Evolutionary conservation across 2,888 invertebrate species (phyloP), one percentile per base, ranked within the genome.

Genomic region (Drosophila ezoana): DNA sequence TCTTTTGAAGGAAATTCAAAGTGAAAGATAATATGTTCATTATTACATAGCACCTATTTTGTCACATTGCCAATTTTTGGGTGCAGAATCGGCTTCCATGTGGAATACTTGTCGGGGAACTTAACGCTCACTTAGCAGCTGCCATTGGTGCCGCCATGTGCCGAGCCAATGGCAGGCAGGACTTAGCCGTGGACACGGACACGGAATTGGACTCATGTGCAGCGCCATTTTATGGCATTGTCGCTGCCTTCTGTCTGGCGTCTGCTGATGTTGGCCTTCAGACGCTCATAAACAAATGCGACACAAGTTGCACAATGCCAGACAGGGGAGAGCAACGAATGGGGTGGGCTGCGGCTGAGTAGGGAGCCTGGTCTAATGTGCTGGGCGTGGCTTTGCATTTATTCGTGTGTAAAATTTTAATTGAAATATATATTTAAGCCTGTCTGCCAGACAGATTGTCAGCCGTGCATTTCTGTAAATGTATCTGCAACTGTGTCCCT

Each of bases 331-430:
- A 35, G 58, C n/a, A 18, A n/a, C 38, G 48, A 20, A 20, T 32
- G 23, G 37, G 20, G 10, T 14, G 20, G 33, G 37, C 20, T 28
- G 32, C 11, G 23, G 18, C 13, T 13, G 40, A 32, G 9, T 13
- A 32, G 18, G 40, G 49, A 11, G 51, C 18, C 56, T 32, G 41
- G 52, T 53, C 86, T 86, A 82, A 86, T 82, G 86, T 75, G 77
- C 69, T 67, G 77, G 86, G 82, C 82, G 86, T 86, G 86, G 76
- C 83, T 69, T 43, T 81, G 79, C 75, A 87, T 86, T 86, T 81
- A 79, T 88, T 82, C 86, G 83, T 87, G 86, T 81, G 80, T 81
- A 82, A 70, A 87, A 86, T 85, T 86, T 87, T 86, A 86, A 86
- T 86, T 86, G 86, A 88, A 87, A 88, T 86, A 85, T 86, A 86